A percentile compares a stretch with the other conserved stretches of the same genome.
These are phyloP conservation scores for Plecturocebus donacophilus DNA, from an alignment of 2,113 vertebrate genomes.

Conservation along the genomic window DNA sequence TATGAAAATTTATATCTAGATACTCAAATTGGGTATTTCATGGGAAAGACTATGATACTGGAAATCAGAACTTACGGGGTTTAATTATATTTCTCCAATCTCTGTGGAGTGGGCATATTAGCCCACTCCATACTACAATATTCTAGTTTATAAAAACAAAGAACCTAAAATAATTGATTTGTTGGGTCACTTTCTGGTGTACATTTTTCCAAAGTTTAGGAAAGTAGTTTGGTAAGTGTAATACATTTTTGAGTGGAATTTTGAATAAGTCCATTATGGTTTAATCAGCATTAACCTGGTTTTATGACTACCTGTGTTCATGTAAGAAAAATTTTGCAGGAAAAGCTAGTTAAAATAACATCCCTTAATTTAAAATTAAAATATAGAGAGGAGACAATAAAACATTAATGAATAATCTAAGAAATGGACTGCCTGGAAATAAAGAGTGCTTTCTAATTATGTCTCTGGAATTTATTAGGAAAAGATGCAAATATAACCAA, in stretches of 20 bases:
- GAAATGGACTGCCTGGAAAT: neutral
- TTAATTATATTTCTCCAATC: neutral
- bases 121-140: neutral
- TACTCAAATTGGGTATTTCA: neutral
- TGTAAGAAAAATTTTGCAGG: neutral
- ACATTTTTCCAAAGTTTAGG: neutral
- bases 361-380: slow-evolving; percentile 18
- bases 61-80: neutral
- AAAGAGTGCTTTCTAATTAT: neutral
- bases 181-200: neutral
- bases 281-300: neutral
- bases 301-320: neutral
- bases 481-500: neutral
- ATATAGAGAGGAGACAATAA: neutral
- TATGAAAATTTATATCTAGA: neutral
- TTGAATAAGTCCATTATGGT: neutral
- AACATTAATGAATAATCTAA: neutral
- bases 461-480: neutral
- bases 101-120: neutral
- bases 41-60: neutral
- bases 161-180: neutral
- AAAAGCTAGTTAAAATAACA: neutral
- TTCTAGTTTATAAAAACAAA: neutral
- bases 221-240: neutral
- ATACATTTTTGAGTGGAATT: neutral